Conservation (phyloP, 2,888 invertebrate genomes). For the Thecocarcelia acutangulata region DNA sequence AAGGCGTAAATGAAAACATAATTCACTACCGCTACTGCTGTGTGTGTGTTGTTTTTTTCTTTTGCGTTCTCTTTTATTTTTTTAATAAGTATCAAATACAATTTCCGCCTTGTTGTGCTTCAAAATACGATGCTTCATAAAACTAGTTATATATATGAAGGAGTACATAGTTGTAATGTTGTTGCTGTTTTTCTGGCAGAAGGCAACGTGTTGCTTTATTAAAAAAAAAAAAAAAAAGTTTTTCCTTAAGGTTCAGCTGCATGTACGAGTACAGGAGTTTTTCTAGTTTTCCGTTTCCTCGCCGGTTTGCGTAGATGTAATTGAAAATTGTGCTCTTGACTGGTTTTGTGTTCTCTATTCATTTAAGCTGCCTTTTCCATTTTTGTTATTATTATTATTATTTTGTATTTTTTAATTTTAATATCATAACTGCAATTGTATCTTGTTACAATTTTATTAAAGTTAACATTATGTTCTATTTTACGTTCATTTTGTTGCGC, state of each 20-base stretch:
- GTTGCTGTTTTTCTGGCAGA: neutral
- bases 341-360: slow-evolving; percentile 42
- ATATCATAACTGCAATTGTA: slow-evolving; percentile 62
- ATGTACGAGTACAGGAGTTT: slow-evolving; percentile 1
- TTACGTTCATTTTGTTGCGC: neutral
- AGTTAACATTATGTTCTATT: slow-evolving; percentile 54
- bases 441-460: slow-evolving; percentile 64
- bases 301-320: slow-evolving; percentile 44
- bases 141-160: too few relatives aligned
- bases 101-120: slow-evolving; percentile 50
- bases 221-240: slow-evolving; percentile 18
- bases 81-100: neutral
- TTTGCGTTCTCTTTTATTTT: neutral
- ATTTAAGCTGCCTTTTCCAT: slow-evolving; percentile 30
- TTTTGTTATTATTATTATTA: slow-evolving; percentile 52
- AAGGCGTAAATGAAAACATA: slow-evolving; percentile 44
- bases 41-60: neutral
- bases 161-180: neutral
- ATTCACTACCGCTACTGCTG: slow-evolving; percentile 11
- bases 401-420: slow-evolving; percentile 44
- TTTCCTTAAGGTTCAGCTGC: slow-evolving; percentile 17
- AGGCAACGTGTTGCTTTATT: slow-evolving; percentile 61
- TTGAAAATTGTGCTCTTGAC: slow-evolving; percentile 52
- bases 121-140: slow-evolving; percentile 16
- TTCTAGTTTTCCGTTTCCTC: slow-evolving; percentile 17